Conservation (phyloP, 2,113 vertebrate genomes). For the Puma concolor region DNA sequence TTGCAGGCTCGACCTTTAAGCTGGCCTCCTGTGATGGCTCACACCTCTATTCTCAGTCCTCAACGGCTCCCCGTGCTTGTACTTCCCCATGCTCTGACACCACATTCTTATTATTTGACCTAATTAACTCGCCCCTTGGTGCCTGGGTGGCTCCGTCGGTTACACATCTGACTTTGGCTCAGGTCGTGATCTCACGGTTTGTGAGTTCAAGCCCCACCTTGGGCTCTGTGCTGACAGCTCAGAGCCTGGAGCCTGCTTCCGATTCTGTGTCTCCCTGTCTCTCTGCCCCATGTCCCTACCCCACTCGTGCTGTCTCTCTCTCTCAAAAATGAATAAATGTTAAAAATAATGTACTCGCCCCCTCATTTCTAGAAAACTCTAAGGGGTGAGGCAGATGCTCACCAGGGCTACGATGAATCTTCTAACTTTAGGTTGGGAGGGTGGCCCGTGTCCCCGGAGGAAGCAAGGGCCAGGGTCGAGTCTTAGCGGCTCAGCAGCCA, state of each 20-base stretch:
- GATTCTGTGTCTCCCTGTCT: no score
- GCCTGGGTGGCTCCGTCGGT: no score
- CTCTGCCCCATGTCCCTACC: no score
- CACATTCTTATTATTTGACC: background rate
- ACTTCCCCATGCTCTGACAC: background rate
- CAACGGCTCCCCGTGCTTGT: accelerated
- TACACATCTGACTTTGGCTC: no score
- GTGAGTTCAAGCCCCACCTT: no score
- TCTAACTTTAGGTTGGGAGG: background rate
- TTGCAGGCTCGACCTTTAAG: accelerated
- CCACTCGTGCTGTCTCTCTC: no score
- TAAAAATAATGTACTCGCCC: no score
- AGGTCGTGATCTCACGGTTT: no score
- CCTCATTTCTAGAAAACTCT: background rate
- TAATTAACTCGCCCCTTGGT: background rate
- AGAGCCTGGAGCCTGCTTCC: no score
- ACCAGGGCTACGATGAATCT: background rate
- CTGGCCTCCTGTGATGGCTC: background rate
- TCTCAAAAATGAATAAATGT: no score
- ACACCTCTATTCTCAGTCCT: accelerated
- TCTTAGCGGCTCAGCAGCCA: background rate
- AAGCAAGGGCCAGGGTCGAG: background rate
- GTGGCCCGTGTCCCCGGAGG: background rate
- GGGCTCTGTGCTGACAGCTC: no score
- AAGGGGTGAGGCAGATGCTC: background rate